Evolutionary conservation across 2,113 vertebrate species (phyloP).

Genomic region (Ornithorhynchus anatinus): DNA sequence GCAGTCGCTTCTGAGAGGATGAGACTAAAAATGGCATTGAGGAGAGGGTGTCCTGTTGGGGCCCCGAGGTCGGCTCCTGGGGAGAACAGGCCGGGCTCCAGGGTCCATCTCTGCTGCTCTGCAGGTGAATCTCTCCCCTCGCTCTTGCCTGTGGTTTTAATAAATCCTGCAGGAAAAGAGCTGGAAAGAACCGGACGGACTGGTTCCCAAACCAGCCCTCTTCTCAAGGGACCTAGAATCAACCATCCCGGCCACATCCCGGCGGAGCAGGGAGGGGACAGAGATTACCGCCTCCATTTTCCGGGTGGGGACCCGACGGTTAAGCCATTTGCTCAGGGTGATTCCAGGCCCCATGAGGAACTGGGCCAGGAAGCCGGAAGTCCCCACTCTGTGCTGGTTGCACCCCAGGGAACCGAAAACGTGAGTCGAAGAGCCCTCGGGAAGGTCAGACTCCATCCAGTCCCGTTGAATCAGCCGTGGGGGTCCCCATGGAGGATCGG

Average conservation of each 20-base stretch:
- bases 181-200: too few relatives aligned
- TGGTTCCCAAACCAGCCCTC: neutral
- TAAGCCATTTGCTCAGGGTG: too few relatives aligned
- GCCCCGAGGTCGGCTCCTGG: too few relatives aligned
- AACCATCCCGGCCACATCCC: neutral
- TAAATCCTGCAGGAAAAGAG: too few relatives aligned
- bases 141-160: too few relatives aligned
- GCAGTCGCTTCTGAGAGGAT: neutral
- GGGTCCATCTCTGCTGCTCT: too few relatives aligned
- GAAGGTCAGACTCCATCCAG: too few relatives aligned
- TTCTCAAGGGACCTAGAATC: neutral
- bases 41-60: neutral
- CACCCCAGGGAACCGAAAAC: too few relatives aligned
- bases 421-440: neutral
- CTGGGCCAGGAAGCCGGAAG: neutral
- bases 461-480: neutral
- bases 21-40: neutral
- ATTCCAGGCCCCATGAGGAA: neutral
- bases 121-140: too few relatives aligned
- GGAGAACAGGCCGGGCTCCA: too few relatives aligned
- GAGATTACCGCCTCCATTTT: neutral
- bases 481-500: too few relatives aligned
- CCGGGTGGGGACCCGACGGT: constrained; percentile 5
- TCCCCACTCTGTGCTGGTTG: neutral
- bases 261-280: neutral